Evolutionary conservation across 2,888 invertebrate genomes (phyloP).

Genomic region (Trichacis sp.): DNA sequence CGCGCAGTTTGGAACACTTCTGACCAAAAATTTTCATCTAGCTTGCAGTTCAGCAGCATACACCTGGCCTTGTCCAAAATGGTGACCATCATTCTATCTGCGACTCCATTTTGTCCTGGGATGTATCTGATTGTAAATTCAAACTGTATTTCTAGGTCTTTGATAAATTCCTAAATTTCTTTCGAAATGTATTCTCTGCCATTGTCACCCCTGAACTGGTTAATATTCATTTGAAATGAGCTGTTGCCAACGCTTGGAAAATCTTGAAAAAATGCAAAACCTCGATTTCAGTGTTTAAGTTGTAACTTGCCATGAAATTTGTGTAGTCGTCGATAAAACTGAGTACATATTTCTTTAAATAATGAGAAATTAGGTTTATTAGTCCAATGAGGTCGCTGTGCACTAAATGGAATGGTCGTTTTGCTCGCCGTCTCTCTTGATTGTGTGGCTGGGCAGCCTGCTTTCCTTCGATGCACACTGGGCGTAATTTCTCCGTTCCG

Average conservation of each 20-base stretch:
- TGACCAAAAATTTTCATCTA: conserved; percentile 56
- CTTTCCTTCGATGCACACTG: conserved; percentile 41
- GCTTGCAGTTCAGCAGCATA: conserved; percentile 52
- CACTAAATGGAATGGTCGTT: conserved; percentile 34
- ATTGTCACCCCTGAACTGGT: conserved; percentile 47
- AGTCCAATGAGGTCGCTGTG: conserved; percentile 20
- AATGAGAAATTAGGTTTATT: neutral
- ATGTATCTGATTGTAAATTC: conserved; percentile 46
- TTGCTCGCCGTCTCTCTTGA: conserved; percentile 27
- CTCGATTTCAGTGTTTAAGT: conserved; percentile 6
- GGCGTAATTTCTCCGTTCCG: conserved; percentile 15
- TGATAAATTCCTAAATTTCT: conserved; percentile 43
- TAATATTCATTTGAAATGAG: conserved; percentile 5
- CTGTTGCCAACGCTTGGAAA: neutral
- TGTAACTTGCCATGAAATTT: conserved; percentile 13
- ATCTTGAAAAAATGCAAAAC: conserved; percentile 1
- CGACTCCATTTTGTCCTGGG: conserved; percentile 48
- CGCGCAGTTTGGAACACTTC: conserved; percentile 47
- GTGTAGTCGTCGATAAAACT: conserved; percentile 15
- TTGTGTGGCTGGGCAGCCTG: conserved; percentile 21
- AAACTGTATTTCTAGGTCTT: conserved; percentile 44
- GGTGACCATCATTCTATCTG: conserved; percentile 46
- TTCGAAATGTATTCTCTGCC: conserved; percentile 47
- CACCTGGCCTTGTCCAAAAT: conserved; percentile 60
- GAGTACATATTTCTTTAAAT: conserved; percentile 4